Percentiles rank a stretch among this genome's conserved stretches.
These are phyloP conservation scores for Crocuta crocuta DNA, from an alignment of 2,113 vertebrate species.

Conservation along the genomic window DNA sequence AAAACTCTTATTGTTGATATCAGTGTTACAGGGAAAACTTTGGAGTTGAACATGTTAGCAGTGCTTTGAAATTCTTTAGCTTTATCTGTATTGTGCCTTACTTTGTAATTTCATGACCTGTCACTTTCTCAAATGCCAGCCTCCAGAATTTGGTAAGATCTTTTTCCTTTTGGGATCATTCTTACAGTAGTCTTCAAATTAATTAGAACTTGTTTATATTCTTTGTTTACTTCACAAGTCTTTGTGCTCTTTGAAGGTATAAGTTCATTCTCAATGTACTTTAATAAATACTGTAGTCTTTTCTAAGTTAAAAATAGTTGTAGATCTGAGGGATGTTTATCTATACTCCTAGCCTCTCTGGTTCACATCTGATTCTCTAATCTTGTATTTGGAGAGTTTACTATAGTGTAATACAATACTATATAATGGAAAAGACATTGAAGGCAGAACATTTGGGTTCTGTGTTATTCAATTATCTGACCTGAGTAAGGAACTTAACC, in stretches of 20 bases:
- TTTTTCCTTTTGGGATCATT: constrained; percentile 21
- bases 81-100: constrained; percentile 12
- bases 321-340: background rate
- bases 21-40: background rate
- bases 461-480: background rate
- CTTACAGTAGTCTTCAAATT: background rate
- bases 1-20: background rate
- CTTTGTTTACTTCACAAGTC: background rate
- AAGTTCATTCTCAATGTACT: background rate
- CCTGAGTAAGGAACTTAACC: constrained; percentile 35
- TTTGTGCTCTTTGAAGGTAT: background rate
- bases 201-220: constrained; percentile 9
- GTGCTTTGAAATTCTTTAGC: constrained; percentile 50
- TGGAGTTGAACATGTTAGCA: constrained; percentile 8
- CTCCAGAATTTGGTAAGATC: background rate
- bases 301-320: constrained; percentile 30
- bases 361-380: constrained; percentile 10
- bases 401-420: background rate
- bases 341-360: background rate
- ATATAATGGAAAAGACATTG: background rate
- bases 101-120: constrained; percentile 13
- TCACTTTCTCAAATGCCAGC: constrained; percentile 23
- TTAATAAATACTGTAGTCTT: background rate
- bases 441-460: constrained; percentile 13
- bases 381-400: constrained; percentile 37